Evolutionary conservation across 2,113 vertebrate species (phyloP), one percentile per base, ranked within the genome.

Genomic region (Meleagris gallopavo): DNA sequence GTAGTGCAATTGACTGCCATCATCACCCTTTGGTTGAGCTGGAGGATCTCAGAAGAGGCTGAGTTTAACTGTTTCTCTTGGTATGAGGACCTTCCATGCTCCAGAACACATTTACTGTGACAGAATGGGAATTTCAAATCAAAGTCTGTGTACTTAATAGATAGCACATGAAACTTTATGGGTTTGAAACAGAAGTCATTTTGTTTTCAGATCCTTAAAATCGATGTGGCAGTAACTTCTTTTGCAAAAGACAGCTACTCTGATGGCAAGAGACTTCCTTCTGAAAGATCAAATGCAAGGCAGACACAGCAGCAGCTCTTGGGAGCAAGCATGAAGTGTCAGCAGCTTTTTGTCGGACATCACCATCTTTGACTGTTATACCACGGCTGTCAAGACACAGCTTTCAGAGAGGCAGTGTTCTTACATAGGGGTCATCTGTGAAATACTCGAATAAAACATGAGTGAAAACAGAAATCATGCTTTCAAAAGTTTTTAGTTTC

Each of bases 321-420:
- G 74, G 48, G 80, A 91, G 69, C 71, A 86, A 29, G 96, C 4
- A 0, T 46, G 90, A 96, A 69, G 78, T 81, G 79, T 94, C 96
- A 97, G 96, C 96, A 95, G 64, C 76, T 96, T 91, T 90, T 87
- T 64, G n/a, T 54, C 78, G 93, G 94, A 24, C 91, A 64, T 91
- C 55, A 50, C 60, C 58, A 40, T 72, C 83, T 75, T 30, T 66
- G 76, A 41, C 55, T 88, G 62, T 48, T 88, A 12, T 2, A 29
- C 60, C 7, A 1, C 25, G 74, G n/a, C 74, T 66, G 46, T 15
- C 88, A 32, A 0, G 41, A 74, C 61, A 5, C 13, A 45, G 70
- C 45, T 64, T 72, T 25, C 13, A 57, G 22, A 73, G 50, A 55
- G 74, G 12, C 70, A 65, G 3, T 70, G 60, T 60, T 32, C 40